phyloP scores from a whole-genome alignment of 1,140 invertebrate species.

The Habropoda laboriosa region DNA sequence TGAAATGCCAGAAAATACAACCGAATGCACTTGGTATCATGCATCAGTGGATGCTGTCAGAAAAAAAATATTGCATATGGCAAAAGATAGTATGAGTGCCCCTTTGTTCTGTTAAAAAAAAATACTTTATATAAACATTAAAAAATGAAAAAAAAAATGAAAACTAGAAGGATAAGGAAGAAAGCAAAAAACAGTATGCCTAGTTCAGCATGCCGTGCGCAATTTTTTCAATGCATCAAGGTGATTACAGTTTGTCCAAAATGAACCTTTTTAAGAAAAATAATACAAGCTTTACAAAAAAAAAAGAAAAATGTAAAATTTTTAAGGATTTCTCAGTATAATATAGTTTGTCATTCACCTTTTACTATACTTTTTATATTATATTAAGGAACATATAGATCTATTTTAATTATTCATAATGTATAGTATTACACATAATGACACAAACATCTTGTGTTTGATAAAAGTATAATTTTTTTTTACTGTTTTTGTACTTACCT shows the following conservation, averaged over 20 bases:
- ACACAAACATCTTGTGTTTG: conserved; percentile 7
- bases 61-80: conserved; percentile 73
- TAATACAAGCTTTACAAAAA: conserved; percentile 5
- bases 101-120: conserved; percentile 35
- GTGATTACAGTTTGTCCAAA: conserved; percentile 6
- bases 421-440: conserved; percentile 21
- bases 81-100: conserved; percentile 36
- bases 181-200: neutral
- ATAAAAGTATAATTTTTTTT: conserved; percentile 3
- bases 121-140: conserved; percentile 14
- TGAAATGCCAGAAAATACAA: conserved; percentile 43
- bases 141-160: neutral
- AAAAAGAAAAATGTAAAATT: conserved; percentile 23
- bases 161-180: conserved; percentile 16
- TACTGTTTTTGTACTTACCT: conserved; percentile 17
- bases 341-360: conserved; percentile 10
- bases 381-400: conserved; percentile 21
- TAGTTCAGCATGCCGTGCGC: neutral
- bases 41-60: conserved; percentile 66
- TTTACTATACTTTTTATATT: conserved; percentile 36
- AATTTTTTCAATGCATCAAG: neutral
- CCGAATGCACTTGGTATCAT: conserved; percentile 68
- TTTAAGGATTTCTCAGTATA: conserved; percentile 30
- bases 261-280: conserved; percentile 15
- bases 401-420: conserved; percentile 26